Base-by-base conservation (phyloP, 2,113 vertebrate species). In the Psammodynastes pulverulentus region DNA sequence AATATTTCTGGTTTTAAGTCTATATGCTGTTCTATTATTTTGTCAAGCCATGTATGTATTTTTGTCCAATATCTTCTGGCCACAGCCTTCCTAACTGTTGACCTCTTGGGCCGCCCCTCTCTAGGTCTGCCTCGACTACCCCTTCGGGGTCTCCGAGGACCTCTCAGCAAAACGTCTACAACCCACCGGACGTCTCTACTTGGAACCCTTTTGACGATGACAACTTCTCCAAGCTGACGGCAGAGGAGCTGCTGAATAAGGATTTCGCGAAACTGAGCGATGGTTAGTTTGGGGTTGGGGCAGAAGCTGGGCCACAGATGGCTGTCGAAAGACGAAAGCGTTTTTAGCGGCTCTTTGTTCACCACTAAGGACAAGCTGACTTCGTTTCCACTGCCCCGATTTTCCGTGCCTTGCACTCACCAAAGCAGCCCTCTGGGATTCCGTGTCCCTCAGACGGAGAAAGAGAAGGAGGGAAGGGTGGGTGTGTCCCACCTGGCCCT, bases 171-270 rank as follows among this genome's bases (percentile, higher is more conserved):
- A 98, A 98, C 0, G 98, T 98, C 94, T 98, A 97, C 89, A 98
- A 97, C 92, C 97, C 98, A 0, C 97, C 98, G 0, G 98, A 98
- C 2, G 93, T 97, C 87, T 97, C 98, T 92, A 97, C 98, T 0
- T 99, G 99, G 99, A 99, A 99, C 95, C 99, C 99, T 0, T 99
- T 99, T 17, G 99, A 99, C 1, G 98, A 99, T 1, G 99, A 99
- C 96, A 99, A 99, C 95, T 99, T 99, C 97, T 99, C 99, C 94
- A 99, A 98, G 96, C 98, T 99, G 43, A 99, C 99, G 2, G 99
- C 99, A 1, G 99, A 99, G 96, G 99, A 99, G 96, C 98, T 99
- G 87, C 98, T 99, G 1, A 99, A 99, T 97, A 99, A 99, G 97
- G 99, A 99, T 96, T 99, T 99, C 96, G 98, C 98, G 23, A 99